phyloP scores from a whole-genome alignment of 2,888 invertebrate species.

The Leptopterna dolabrata region DNA sequence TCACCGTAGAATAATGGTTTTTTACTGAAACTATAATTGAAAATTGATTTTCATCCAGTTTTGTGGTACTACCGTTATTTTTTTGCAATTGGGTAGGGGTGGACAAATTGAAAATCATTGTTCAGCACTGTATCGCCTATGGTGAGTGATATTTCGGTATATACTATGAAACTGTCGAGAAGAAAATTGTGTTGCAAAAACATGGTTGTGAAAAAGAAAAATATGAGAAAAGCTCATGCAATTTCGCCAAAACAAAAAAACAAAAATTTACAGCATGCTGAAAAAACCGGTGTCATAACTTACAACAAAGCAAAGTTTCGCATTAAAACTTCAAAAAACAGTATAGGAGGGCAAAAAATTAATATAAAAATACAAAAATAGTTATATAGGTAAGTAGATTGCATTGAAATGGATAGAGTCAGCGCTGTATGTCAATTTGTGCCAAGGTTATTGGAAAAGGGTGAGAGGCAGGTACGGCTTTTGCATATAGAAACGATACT shows the following conservation, averaged over 20 bases:
- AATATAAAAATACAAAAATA: neutral
- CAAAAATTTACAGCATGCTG: conserved; percentile 15
- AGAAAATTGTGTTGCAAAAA: neutral
- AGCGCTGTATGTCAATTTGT: neutral
- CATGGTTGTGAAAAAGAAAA: conserved; percentile 10
- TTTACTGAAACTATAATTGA: too few relatives aligned
- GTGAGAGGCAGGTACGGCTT: neutral
- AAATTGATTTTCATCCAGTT: too few relatives aligned
- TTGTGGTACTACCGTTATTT: too few relatives aligned
- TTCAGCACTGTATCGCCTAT: neutral
- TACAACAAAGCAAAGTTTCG: neutral
- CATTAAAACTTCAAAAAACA: neutral
- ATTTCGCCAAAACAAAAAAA: neutral
- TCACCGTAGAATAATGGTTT: too few relatives aligned
- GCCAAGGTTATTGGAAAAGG: neutral
- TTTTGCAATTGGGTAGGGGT: too few relatives aligned
- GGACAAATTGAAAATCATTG: neutral
- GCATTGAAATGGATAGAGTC: neutral
- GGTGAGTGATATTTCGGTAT: neutral
- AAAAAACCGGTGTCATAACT: conserved; percentile 10
- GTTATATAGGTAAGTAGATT: neutral
- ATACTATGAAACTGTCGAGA: neutral
- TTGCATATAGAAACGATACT: neutral
- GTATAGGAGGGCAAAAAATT: neutral
- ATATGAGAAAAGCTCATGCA: conserved; percentile 24